A percentile compares a stretch with the other conserved stretches of the same genome.
Conservation (phyloP, 2,888 invertebrate genomes). For the Omphaloscelis lunosa region DNA sequence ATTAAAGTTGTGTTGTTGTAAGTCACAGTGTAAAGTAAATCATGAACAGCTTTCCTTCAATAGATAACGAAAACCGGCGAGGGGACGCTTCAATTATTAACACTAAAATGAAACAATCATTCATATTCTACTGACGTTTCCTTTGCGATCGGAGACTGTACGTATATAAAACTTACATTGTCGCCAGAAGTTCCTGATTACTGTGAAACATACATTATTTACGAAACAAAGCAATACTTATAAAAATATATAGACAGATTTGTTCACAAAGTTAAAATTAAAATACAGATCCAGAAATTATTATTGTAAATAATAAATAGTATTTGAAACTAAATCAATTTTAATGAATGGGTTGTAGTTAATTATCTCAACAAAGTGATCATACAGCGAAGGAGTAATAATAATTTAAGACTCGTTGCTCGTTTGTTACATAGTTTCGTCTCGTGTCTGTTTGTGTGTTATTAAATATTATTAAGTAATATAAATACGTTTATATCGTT, state of each 20-base stretch:
- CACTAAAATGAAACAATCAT: neutral
- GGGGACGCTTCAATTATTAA: conserved; percentile 45
- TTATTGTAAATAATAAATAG: conserved; percentile 33
- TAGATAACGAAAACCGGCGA: conserved; percentile 37
- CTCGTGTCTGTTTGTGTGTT: conserved; percentile 27
- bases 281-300: conserved; percentile 4
- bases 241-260: conserved; percentile 33
- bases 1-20: neutral
- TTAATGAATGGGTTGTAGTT: conserved; percentile 16
- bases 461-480: conserved; percentile 26
- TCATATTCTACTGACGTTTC: conserved; percentile 6
- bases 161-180: conserved; percentile 43
- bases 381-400: conserved; percentile 49
- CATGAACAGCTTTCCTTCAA: conserved; percentile 52
- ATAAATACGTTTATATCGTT: conserved; percentile 33
- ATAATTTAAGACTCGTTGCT: conserved; percentile 40
- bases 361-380: conserved; percentile 37
- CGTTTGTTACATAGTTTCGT: conserved; percentile 23
- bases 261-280: neutral
- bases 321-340: neutral
- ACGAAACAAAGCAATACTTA: conserved; percentile 49
- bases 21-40: conserved; percentile 29
- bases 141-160: conserved; percentile 27
- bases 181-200: conserved; percentile 46
- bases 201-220: conserved; percentile 45